phyloP scores from a whole-genome alignment of 2,888 invertebrate genomes.

The Tetragnatha montana region DNA sequence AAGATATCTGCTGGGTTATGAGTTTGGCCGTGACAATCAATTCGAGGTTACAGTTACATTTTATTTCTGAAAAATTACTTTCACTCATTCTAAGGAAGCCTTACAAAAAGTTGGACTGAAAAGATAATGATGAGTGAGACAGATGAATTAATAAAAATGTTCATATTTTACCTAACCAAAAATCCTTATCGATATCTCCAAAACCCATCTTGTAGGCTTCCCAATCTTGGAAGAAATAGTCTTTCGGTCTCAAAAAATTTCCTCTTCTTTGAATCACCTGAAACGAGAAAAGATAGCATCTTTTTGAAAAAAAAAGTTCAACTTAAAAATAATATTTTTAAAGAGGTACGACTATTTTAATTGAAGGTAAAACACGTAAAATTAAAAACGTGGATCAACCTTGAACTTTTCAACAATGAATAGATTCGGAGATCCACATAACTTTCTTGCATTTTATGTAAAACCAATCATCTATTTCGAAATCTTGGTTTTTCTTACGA shows the following conservation, averaged over 20 bases:
- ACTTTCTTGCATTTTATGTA: no score
- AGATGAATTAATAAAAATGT: constrained; percentile 74
- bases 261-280: constrained; percentile 84
- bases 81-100: no score
- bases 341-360: neutral
- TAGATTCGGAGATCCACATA: no score
- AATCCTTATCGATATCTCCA: constrained; percentile 91
- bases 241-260: constrained; percentile 89
- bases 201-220: constrained; percentile 94
- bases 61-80: no score
- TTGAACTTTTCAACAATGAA: neutral
- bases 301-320: no score
- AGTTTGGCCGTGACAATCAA: no score
- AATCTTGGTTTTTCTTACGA: no score
- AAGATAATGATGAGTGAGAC: no score
- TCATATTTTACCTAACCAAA: constrained; percentile 83
- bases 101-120: no score
- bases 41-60: no score
- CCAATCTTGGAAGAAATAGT: constrained; percentile 94
- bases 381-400: neutral
- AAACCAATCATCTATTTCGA: no score
- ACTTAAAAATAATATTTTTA: neutral
- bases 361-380: neutral
- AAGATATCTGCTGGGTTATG: no score
- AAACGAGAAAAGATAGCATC: constrained; percentile 75